Percentiles rank a stretch among this genome's conserved stretches.
Evolutionary conservation across 2,888 invertebrate species (phyloP).

Genomic region (Cheilosia urbana): DNA sequence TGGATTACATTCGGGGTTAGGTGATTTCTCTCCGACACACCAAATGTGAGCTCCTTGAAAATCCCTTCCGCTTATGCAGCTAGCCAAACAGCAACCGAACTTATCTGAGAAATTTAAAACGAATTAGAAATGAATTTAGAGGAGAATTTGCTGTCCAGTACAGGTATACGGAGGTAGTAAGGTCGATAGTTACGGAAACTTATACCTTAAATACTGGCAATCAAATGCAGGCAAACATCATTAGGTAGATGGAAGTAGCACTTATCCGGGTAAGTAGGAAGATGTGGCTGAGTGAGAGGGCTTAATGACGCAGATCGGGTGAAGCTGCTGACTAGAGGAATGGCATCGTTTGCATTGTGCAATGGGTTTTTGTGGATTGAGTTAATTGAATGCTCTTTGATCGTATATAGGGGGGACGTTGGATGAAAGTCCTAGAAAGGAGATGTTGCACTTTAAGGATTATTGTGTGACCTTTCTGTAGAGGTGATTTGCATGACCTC

Average conservation of each 20-base stretch:
- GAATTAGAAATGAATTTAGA: constrained; percentile 64
- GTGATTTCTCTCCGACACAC: constrained; percentile 51
- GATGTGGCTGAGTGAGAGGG: constrained; percentile 44
- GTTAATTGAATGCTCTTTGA: constrained; percentile 49
- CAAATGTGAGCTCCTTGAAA: constrained; percentile 7
- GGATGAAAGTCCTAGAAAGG: background rate
- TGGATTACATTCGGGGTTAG: constrained; percentile 48
- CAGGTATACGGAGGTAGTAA: background rate
- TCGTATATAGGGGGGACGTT: background rate
- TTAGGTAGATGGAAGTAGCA: constrained; percentile 63
- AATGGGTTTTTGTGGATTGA: constrained; percentile 38
- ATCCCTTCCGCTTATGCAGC: constrained; percentile 7
- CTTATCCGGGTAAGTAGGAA: constrained; percentile 50
- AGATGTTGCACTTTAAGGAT: background rate
- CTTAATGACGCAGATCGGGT: constrained; percentile 60
- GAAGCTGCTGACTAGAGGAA: constrained; percentile 32
- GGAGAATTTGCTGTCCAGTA: constrained; percentile 24
- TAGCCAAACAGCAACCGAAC: constrained; percentile 6
- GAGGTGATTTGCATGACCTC: background rate
- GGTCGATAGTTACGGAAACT: constrained; percentile 4
- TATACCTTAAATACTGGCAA: constrained; percentile 59
- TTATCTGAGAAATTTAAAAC: constrained; percentile 42
- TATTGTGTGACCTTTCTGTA: background rate
- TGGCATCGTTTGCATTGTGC: constrained; percentile 49
- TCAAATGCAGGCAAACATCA: constrained; percentile 69